Evolutionary conservation across 92 coral and sea anemone genomes (phyloP).

Genomic region (Anthopleura xanthogrammica): DNA sequence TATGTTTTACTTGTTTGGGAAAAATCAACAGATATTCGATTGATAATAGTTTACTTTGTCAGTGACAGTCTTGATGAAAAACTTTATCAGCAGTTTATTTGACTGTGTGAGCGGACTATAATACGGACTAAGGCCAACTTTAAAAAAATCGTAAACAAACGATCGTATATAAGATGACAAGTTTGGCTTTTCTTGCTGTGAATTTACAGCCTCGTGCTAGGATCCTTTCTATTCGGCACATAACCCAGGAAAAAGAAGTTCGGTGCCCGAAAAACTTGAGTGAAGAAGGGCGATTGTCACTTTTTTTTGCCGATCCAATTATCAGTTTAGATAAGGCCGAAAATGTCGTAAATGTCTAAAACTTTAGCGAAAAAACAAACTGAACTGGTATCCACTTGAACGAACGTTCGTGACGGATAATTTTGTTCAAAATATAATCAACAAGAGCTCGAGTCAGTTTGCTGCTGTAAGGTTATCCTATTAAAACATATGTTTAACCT

Average conservation of each 20-base stretch:
- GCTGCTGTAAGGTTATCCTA: slow-evolving; percentile 19
- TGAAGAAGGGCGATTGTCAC: slow-evolving; percentile 8
- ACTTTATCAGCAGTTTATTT: slow-evolving; percentile 19
- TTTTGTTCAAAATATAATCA: slow-evolving; percentile 12
- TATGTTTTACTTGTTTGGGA: slow-evolving; percentile 12
- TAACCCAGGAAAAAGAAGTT: neutral
- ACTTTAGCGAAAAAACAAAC: slow-evolving; percentile 23
- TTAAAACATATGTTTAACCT: slow-evolving; percentile 15
- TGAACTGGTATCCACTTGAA: slow-evolving; percentile 33
- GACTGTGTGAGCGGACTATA: slow-evolving; percentile 8
- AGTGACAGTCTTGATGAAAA: slow-evolving; percentile 19
- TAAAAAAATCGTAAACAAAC: neutral
- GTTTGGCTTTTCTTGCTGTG: neutral
- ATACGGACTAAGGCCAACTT: slow-evolving; percentile 5
- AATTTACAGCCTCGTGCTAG: neutral
- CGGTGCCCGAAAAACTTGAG: slow-evolving; percentile 10
- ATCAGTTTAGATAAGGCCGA: slow-evolving; percentile 31
- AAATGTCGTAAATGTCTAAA: slow-evolving; percentile 26
- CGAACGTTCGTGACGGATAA: slow-evolving; percentile 7
- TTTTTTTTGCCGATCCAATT: slow-evolving; percentile 17
- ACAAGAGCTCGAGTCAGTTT: slow-evolving; percentile 9
- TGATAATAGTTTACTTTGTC: slow-evolving; percentile 25
- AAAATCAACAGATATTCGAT: slow-evolving; percentile 5
- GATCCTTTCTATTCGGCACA: neutral
- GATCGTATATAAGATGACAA: neutral